Evolutionary conservation across 2,113 vertebrate species (phyloP).

Genomic region (Apodemus speciosus): DNA sequence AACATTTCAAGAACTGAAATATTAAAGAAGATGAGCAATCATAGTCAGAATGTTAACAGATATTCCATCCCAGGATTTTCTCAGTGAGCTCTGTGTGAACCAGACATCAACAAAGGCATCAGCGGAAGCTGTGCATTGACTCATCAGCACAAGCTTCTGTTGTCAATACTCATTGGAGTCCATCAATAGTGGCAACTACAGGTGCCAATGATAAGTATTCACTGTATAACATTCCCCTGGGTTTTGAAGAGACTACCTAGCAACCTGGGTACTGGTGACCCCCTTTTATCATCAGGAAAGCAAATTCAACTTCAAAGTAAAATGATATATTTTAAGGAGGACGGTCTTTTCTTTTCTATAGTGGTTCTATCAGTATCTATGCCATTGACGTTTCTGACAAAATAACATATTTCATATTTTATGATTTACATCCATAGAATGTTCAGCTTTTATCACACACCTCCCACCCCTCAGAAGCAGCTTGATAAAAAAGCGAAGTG

Average conservation of each 20-base stretch:
- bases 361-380: background rate
- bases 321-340: background rate
- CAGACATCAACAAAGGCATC: background rate
- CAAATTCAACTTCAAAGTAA: background rate
- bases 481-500: background rate
- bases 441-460: background rate
- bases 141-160: background rate
- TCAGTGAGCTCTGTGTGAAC: background rate
- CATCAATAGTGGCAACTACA: background rate
- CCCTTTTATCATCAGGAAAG: background rate
- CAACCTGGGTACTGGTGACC: background rate
- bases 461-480: background rate
- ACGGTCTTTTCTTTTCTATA: background rate
- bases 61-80: background rate
- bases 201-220: background rate
- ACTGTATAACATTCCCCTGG: background rate
- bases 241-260: background rate
- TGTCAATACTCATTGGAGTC: background rate
- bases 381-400: background rate
- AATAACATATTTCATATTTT: background rate
- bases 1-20: background rate
- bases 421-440: background rate
- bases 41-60: no score
- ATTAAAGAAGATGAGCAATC: background rate
- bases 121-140: background rate